These are phyloP conservation scores for Drosophila pseudotalamancana DNA, from an alignment of 2,888 invertebrate genomes.

Conservation along the genomic window DNA sequence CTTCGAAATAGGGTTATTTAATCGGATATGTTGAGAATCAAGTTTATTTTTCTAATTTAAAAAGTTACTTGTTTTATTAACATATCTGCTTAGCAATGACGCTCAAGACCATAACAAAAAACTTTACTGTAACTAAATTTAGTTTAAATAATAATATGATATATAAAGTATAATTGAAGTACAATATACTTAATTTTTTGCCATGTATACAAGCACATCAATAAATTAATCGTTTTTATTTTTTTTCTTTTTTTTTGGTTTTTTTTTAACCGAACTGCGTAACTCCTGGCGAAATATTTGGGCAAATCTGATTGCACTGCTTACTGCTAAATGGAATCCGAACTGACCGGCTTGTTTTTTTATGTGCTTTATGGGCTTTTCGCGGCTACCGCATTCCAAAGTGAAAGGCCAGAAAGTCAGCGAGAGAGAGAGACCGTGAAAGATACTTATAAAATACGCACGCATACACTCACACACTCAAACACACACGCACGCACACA, in stretches of 20 bases:
- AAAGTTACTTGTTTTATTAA: no score
- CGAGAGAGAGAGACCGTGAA: conserved; percentile 30
- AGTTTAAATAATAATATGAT: no score
- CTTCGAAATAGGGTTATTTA: no score
- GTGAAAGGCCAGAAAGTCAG: conserved; percentile 67
- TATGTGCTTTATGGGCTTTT: conserved; percentile 58
- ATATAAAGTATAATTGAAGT: no score
- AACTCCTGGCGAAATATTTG: conserved; percentile 46
- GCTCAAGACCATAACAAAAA: no score
- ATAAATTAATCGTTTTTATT: conserved; percentile 5
- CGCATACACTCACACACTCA: conserved; percentile 6
- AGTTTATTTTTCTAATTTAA: no score
- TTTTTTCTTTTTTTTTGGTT: not conserved
- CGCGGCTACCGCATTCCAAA: conserved; percentile 72
- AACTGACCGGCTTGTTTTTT: conserved; percentile 54
- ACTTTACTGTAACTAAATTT: no score
- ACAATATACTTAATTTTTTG: not conserved
- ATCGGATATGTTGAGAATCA: no score
- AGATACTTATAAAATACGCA: conserved; percentile 33
- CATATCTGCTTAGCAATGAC: no score
- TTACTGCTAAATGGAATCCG: conserved; percentile 54
- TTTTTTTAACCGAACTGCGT: not conserved
- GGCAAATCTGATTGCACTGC: conserved; percentile 55
- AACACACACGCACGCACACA: conserved; percentile 22
- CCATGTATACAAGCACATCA: conserved; percentile 1